Conservation (phyloP, 2,113 vertebrate species). For the Gobiocypris rarus region DNA sequence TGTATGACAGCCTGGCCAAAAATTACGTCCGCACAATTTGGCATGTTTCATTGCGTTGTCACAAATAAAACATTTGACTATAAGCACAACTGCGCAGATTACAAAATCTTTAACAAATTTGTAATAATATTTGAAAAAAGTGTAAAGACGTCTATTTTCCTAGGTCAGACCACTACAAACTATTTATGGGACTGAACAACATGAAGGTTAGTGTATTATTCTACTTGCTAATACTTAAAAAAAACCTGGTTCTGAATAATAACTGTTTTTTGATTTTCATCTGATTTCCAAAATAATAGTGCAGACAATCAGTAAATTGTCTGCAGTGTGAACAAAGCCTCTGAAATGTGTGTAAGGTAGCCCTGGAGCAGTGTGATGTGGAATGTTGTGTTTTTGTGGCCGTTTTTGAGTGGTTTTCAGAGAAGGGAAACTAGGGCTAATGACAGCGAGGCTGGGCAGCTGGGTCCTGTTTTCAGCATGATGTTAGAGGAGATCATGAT, state of each 20-base stretch:
- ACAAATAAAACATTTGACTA: too few relatives aligned
- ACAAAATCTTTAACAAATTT: too few relatives aligned
- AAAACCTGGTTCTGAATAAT: not conserved
- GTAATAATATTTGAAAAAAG: too few relatives aligned
- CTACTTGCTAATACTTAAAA: too few relatives aligned
- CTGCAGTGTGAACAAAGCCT: conserved; percentile 10
- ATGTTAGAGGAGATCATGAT: conserved; percentile 15
- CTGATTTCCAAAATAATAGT: not conserved
- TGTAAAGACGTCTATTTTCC: too few relatives aligned
- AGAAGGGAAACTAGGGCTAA: not conserved
- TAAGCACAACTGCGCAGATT: too few relatives aligned
- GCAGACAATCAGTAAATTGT: not conserved
- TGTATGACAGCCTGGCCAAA: too few relatives aligned
- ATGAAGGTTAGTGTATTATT: not conserved
- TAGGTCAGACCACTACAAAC: too few relatives aligned
- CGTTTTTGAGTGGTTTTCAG: not conserved
- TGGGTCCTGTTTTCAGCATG: conserved; percentile 23
- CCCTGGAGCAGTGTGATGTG: not conserved
- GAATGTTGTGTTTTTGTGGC: not conserved
- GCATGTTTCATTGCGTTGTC: too few relatives aligned
- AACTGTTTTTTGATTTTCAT: not conserved
- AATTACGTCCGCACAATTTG: too few relatives aligned
- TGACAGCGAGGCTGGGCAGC: not conserved
- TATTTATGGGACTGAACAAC: not conserved
- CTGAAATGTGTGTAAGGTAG: not conserved